Conservation (phyloP, 2,888 invertebrate species). For the Rosalia funebris region DNA sequence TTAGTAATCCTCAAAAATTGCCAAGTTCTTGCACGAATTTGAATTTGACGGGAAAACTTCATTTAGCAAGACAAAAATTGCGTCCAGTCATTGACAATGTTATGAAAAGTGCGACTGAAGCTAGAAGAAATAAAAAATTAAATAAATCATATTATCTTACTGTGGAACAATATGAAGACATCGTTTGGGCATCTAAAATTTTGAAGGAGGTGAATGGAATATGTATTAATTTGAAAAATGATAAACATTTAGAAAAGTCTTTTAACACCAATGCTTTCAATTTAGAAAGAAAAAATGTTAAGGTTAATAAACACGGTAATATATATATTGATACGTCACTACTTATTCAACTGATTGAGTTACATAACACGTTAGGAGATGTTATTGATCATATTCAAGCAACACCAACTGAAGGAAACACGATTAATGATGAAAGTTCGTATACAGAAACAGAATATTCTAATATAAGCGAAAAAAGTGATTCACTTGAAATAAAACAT, state of each 20-base stretch:
- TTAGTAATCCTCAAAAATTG: conserved; percentile 2
- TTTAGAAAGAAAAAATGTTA: conserved; percentile 35
- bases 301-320: conserved; percentile 35
- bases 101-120: conserved; percentile 27
- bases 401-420: not conserved
- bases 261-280: conserved; percentile 29
- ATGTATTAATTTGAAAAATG: conserved; percentile 18
- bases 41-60: conserved; percentile 27
- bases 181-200: conserved; percentile 38
- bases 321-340: conserved; percentile 43
- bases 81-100: conserved; percentile 33
- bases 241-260: conserved; percentile 20
- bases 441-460: conserved; percentile 15
- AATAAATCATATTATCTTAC: conserved; percentile 32
- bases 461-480: not conserved
- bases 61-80: conserved; percentile 35
- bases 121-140: conserved; percentile 10
- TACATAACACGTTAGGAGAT: conserved; percentile 40
- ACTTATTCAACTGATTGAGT: conserved; percentile 43
- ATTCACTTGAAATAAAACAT: not conserved
- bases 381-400: conserved; percentile 35
- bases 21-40: not conserved
- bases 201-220: conserved; percentile 35
- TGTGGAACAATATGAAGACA: conserved; percentile 40
- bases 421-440: conserved; percentile 1